phyloP scores from a whole-genome alignment of 1,140 invertebrate genomes.

The Globodera rostochiensis region DNA sequence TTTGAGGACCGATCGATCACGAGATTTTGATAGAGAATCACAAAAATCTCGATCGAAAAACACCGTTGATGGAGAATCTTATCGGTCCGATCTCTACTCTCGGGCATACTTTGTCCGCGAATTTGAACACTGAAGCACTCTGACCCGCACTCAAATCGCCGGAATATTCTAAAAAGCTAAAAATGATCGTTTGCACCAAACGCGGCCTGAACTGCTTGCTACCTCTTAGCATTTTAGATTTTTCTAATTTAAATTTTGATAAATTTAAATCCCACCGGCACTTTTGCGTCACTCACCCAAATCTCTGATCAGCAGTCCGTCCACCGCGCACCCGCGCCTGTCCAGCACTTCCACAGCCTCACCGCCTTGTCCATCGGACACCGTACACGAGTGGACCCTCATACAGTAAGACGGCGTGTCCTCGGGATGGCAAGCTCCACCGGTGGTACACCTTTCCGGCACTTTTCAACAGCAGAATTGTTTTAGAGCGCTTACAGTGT shows the following conservation, averaged over 20 bases:
- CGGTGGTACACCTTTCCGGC: conserved; percentile 31
- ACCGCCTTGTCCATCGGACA: conserved; percentile 63
- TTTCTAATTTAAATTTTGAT: not conserved
- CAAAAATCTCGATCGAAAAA: no score
- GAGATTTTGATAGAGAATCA: no score
- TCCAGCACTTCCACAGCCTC: conserved; percentile 61
- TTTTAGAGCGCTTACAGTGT: conserved; percentile 39
- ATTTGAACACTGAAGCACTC: conserved; percentile 61
- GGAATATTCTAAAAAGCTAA: conserved; percentile 48
- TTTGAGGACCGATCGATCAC: no score
- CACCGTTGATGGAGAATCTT: no score
- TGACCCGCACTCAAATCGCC: conserved; percentile 59
- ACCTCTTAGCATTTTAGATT: not conserved
- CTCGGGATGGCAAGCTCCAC: conserved; percentile 41
- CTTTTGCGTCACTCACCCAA: conserved; percentile 13
- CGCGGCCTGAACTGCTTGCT: not conserved
- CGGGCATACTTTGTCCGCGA: conserved; percentile 52
- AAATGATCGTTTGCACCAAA: not conserved
- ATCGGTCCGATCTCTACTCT: no score
- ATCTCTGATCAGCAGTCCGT: conserved; percentile 23
- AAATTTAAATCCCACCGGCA: no score
- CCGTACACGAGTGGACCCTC: conserved; percentile 57
- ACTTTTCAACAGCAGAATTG: not conserved
- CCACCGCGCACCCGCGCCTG: conserved; percentile 49
- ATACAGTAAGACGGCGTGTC: conserved; percentile 57